phyloP scores from a whole-genome alignment of 2,797 vertebrate species.

The Coranthus polyacanthus region DNA sequence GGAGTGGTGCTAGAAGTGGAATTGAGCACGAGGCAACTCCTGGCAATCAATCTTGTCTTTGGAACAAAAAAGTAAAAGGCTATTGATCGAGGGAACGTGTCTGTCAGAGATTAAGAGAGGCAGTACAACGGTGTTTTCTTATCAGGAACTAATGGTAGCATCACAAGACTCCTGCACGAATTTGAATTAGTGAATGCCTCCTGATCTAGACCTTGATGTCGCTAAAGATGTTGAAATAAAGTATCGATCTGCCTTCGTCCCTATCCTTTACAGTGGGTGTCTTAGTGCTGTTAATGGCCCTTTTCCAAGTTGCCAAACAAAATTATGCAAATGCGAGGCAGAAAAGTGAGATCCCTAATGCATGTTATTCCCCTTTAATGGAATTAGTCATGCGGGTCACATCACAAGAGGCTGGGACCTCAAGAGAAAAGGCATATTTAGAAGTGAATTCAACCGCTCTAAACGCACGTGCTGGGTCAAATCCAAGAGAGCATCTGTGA shows the following conservation, averaged over 20 bases:
- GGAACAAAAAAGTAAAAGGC: conserved; percentile 79
- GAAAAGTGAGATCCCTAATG: conserved; percentile 75
- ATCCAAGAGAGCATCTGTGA: conserved; percentile 37
- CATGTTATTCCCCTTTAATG: conserved; percentile 81
- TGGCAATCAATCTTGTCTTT: conserved; percentile 83
- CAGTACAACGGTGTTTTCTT: conserved; percentile 78
- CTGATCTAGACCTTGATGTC: conserved; percentile 60
- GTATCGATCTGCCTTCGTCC: conserved; percentile 74
- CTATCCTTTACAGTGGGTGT: conserved; percentile 63
- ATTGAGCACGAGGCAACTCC: conserved; percentile 70
- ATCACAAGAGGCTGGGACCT: conserved; percentile 75
- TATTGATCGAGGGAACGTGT: conserved; percentile 80
- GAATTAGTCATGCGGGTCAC: conserved; percentile 85
- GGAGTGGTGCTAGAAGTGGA: conserved; percentile 66
- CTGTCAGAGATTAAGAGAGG: conserved; percentile 82
- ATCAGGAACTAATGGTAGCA: conserved; percentile 78
- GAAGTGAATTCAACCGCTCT: conserved; percentile 76
- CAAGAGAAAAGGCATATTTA: conserved; percentile 80
- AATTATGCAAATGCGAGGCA: conserved; percentile 83
- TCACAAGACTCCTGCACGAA: conserved; percentile 68
- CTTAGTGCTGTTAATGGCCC: conserved; percentile 77
- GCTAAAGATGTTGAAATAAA: conserved; percentile 80
- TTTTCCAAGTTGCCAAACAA: conserved; percentile 83
- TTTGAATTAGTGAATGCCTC: conserved; percentile 76
- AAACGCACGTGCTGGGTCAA: conserved; percentile 58